Evolutionary conservation across 2,888 invertebrate species (phyloP).

Genomic region (Lasius fuliginosus): DNA sequence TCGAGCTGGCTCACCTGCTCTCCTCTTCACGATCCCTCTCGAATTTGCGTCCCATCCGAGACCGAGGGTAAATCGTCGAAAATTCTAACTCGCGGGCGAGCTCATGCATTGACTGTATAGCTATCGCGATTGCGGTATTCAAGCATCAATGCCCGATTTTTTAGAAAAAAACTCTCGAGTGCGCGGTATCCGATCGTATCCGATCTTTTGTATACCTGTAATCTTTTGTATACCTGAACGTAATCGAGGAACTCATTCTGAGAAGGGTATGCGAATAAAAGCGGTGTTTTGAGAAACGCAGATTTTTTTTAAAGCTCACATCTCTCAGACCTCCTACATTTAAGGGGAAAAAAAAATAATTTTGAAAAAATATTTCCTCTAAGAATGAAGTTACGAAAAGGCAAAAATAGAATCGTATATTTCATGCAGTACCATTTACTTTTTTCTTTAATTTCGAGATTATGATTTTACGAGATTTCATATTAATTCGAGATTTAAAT

Average conservation of each 20-base stretch:
- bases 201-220: neutral
- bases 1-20: slow-evolving; percentile 72
- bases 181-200: neutral
- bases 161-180: neutral
- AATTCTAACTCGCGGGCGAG: slow-evolving; percentile 65
- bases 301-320: neutral
- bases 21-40: slow-evolving; percentile 68
- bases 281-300: neutral
- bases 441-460: slow-evolving; percentile 2
- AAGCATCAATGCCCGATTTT: slow-evolving; percentile 19
- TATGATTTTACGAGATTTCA: neutral
- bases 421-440: neutral
- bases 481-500: neutral
- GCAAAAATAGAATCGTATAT: neutral
- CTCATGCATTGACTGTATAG: slow-evolving; percentile 19
- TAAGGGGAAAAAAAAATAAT: neutral
- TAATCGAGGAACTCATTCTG: neutral
- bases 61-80: slow-evolving; percentile 76
- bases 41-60: slow-evolving; percentile 66
- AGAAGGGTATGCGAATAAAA: neutral
- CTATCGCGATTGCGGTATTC: slow-evolving; percentile 37
- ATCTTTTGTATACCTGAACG: neutral
- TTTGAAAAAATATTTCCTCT: neutral
- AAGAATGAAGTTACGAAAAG: neutral
- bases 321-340: neutral